phyloP scores from a whole-genome alignment of 2,888 invertebrate genomes.

The Stenichneumon culpator region DNA sequence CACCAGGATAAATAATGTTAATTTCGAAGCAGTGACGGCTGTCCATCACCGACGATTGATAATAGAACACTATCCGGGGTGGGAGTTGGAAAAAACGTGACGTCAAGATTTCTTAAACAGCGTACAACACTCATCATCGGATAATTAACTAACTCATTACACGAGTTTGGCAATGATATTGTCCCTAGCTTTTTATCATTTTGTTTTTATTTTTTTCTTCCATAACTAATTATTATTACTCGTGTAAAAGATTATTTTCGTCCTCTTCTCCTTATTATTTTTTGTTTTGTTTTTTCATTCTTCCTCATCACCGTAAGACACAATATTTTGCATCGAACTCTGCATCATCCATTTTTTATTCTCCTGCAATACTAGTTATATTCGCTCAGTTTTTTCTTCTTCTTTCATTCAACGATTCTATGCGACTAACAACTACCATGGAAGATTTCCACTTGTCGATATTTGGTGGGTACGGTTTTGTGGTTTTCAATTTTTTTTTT shows the following conservation, averaged over 20 bases:
- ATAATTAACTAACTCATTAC: conserved; percentile 81
- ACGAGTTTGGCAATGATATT: conserved; percentile 85
- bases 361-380: conserved; percentile 32
- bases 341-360: conserved; percentile 56
- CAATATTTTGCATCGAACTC: conserved; percentile 69
- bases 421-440: conserved; percentile 68
- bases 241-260: conserved; percentile 71
- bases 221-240: conserved; percentile 66
- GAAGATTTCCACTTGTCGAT: conserved; percentile 76
- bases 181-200: conserved; percentile 82
- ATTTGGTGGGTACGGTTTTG: conserved; percentile 69
- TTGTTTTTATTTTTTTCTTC: conserved; percentile 53
- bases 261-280: conserved; percentile 42
- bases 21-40: conserved; percentile 1
- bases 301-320: conserved; percentile 69
- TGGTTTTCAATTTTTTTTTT: conserved; percentile 21
- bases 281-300: not conserved
- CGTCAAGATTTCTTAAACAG: conserved; percentile 56
- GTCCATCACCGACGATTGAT: conserved; percentile 23
- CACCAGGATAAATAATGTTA: not conserved
- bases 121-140: conserved; percentile 69
- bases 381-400: conserved; percentile 11
- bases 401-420: conserved; percentile 57
- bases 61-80: conserved; percentile 54
- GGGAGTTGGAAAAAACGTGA: conserved; percentile 26